Percentiles rank a stretch among this genome's conserved stretches.
Evolutionary conservation across 2,113 vertebrate genomes (phyloP).

Genomic region (Recurvirostra avosetta): DNA sequence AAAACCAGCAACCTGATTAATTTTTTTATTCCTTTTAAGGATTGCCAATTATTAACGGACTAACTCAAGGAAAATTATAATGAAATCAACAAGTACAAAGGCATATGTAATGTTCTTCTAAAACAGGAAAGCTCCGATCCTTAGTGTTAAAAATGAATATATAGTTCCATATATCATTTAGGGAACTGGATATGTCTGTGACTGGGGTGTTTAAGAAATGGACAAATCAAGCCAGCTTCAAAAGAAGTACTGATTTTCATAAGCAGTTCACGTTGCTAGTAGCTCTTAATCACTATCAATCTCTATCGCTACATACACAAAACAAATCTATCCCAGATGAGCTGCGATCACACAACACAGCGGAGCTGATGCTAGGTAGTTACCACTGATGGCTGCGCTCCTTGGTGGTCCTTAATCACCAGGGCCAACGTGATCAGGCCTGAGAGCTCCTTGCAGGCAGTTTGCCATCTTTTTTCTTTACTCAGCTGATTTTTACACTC

Average conservation of each 20-base stretch:
- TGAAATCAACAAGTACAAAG: background rate
- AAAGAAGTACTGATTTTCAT: background rate
- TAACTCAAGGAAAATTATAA: background rate
- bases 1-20: background rate
- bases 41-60: background rate
- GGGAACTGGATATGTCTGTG: background rate
- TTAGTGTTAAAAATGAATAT: background rate
- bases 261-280: background rate
- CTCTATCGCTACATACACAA: background rate
- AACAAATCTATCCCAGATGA: background rate
- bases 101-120: background rate
- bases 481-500: background rate
- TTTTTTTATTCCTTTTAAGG: background rate
- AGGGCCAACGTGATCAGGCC: background rate
- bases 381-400: background rate
- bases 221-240: background rate
- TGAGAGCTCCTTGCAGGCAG: background rate
- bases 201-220: background rate
- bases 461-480: background rate
- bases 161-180: background rate
- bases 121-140: background rate
- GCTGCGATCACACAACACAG: no score
- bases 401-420: background rate
- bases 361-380: fast-evolving
- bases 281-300: background rate